Base-by-base conservation (phyloP, 2,888 invertebrate species). In the Drosophila demipolita region DNA sequence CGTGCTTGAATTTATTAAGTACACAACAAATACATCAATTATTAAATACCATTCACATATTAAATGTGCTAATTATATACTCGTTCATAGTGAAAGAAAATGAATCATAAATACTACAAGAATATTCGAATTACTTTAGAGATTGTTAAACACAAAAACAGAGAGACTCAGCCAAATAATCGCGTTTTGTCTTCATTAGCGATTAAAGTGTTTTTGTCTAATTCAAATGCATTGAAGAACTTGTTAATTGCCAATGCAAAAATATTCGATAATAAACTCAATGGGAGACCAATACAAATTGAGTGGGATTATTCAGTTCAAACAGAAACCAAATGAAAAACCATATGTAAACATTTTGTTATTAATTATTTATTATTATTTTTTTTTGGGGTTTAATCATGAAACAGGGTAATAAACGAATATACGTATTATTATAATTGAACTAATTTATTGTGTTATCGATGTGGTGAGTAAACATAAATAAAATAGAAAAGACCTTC, bases 321-420 rank as follows among this genome's bases (percentile, higher is more conserved):
- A 38, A 59, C 23, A 17, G 40, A 60, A 60, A 55, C n/a, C 38
- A 69, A 69, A 66, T 38, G 48, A 54, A 80, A 66, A 66, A 62
- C 20, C 62, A 69, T 76, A 69, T 73, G 76, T 75, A 69, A 78
- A 81, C 67, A 71, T 70, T 73, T 49, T 72, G 61, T 74, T 80
- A 80, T 61, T 32, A 40, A 70, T 67, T 65, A 45, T 71, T 60
- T 67, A 59, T 66, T 48, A 59, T 72, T 78, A 70, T 78, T 57
- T 29, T 57, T 29, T 78, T 73, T 78, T 57, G 77, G 80, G 75
- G 75, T 72, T 77, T 69, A 75, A 59, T 72, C 66, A 63, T 80
- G 54, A 80, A 86, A 83, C 83, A 83, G 83, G 83, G 83, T 83
- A 83, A 86, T 83, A 82, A 82, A 87, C 72, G 78, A 80, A 80